Conservation (phyloP, 2,113 vertebrate genomes). For the Uria aalge region DNA sequence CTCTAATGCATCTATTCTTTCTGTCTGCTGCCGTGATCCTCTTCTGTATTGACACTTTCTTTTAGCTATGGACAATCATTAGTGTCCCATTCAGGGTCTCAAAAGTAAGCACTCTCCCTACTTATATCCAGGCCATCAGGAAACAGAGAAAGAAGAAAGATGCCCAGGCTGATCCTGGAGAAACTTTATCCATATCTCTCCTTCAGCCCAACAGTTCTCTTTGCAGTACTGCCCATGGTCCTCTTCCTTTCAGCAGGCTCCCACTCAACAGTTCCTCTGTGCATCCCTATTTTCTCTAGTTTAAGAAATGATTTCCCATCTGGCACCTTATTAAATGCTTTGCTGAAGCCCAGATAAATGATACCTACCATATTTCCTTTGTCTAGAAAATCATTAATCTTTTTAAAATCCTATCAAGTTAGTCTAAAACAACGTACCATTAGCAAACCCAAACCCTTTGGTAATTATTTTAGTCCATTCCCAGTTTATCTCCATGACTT, state of each 20-base stretch:
- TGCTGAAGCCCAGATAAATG: slow-evolving; percentile 37
- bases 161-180: neutral
- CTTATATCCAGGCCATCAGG: neutral
- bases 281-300: neutral
- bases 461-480: neutral
- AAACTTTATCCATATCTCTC: neutral
- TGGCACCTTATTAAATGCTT: slow-evolving; percentile 26
- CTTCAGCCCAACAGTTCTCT: neutral
- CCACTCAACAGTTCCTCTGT: neutral
- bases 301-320: slow-evolving; percentile 27
- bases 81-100: neutral
- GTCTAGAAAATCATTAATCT: slow-evolving; percentile 38
- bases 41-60: neutral
- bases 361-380: slow-evolving; percentile 25
- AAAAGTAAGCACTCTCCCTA: neutral
- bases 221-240: neutral
- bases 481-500: neutral
- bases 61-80: neutral
- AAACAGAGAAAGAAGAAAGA: neutral
- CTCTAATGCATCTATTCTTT: neutral
- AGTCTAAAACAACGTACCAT: neutral
- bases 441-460: neutral
- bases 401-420: neutral
- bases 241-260: neutral
- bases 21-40: neutral